These are phyloP conservation scores for Microchrysa polita DNA, from an alignment of 2,888 invertebrate genomes.

Conservation along the genomic window DNA sequence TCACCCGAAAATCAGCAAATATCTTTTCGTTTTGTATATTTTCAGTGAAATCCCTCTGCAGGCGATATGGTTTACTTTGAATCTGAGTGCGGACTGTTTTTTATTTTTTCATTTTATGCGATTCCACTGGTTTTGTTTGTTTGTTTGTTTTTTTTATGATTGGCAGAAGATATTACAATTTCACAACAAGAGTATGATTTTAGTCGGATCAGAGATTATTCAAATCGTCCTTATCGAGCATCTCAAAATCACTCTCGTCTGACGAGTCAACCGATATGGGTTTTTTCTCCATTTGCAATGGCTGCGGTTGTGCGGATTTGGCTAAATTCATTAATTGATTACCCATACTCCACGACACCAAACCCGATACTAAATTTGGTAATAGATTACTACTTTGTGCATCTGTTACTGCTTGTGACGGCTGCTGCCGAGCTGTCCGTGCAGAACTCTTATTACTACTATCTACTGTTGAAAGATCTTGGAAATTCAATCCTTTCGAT, in stretches of 20 bases:
- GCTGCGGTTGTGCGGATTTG: slow-evolving; percentile 42
- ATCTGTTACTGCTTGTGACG: slow-evolving; percentile 32
- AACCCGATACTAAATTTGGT: slow-evolving; percentile 57
- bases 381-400: slow-evolving; percentile 48
- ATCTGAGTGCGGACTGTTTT: not conserved
- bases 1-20: not conserved
- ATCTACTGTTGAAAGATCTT: slow-evolving; percentile 57
- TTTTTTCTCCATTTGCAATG: slow-evolving; percentile 35
- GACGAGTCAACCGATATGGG: slow-evolving; percentile 51
- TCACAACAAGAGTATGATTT: not conserved
- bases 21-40: not conserved
- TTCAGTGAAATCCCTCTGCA: slow-evolving; percentile 3
- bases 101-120: no score
- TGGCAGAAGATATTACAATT: not conserved
- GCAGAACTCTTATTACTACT: not conserved
- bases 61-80: slow-evolving; percentile 14
- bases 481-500: slow-evolving; percentile 62
- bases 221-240: slow-evolving; percentile 60
- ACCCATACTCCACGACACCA: slow-evolving; percentile 57
- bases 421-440: slow-evolving; percentile 35
- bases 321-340: slow-evolving; percentile 18
- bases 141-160: not conserved
- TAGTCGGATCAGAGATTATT: slow-evolving; percentile 42
- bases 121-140: slow-evolving; percentile 9
- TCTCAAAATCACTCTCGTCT: slow-evolving; percentile 64